Evolutionary conservation across 2,797 vertebrate species (phyloP).

Genomic region (Loriculus beryllinus): DNA sequence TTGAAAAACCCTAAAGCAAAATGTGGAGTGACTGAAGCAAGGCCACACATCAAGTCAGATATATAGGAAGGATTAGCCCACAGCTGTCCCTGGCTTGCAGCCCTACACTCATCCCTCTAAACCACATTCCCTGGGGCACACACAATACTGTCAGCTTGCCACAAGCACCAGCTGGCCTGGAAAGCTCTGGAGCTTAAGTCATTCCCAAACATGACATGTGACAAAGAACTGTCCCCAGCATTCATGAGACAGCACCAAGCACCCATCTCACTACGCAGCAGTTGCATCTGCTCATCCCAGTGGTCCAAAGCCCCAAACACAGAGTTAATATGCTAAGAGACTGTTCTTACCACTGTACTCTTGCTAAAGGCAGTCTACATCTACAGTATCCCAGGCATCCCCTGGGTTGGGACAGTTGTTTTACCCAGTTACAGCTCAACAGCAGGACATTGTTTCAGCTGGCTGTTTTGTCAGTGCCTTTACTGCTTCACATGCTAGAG

Average conservation of each 20-base stretch:
- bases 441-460: background rate
- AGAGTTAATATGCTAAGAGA: accelerated
- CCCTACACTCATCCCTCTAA: background rate
- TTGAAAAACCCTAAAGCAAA: background rate
- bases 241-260: background rate
- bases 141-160: background rate
- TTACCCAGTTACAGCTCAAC: background rate
- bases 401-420: background rate
- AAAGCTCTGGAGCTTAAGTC: background rate
- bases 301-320: background rate
- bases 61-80: background rate
- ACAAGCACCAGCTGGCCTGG: background rate
- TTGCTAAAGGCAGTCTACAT: background rate
- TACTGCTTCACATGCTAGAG: background rate
- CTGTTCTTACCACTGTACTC: background rate
- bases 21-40: background rate
- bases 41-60: background rate
- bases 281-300: background rate
- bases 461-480: background rate
- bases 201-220: background rate
- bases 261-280: background rate
- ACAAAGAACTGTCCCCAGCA: background rate
- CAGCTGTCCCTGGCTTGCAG: constrained; percentile 32
- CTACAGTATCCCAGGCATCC: background rate
- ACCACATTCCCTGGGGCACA: background rate